Base-by-base conservation (phyloP, 2,888 invertebrate species). In the Lasius platythorax region DNA sequence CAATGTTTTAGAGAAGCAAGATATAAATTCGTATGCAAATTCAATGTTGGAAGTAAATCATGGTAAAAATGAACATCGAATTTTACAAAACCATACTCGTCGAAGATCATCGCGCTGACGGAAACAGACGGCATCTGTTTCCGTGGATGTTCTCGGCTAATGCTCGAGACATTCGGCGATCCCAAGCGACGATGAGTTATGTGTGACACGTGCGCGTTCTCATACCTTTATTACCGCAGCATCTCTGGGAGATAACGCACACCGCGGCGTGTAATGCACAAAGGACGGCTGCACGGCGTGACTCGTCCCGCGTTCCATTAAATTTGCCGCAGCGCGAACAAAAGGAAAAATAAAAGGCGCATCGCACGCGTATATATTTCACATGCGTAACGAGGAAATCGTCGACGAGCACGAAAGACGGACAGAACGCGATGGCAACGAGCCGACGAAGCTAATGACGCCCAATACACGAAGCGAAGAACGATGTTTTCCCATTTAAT, bases 131-230 rank as follows among this genome's bases (percentile, higher is more conserved):
- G 43, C 37, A 28, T 58, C 63, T 56, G 33, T 72, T 83, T 83
- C 50, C 63, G 74, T 61, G 74, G 82, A 83, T 67, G 61, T 33
- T 37, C 37, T 37, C 82, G 85, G 84, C 88, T 91, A 91, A 93
- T 90, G 91, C 82, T 87, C 85, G 85, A 88, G 91, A 89, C 87
- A 90, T 90, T 92, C 87, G 91, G 82, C 85, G 88, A 90, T 89
- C 87, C 90, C 90, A 83, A 81, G 86, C 89, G 82, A 75, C 87
- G 87, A 92, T 94, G 94, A 94, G 91, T 94, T 94, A 94, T 94
- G 92, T 64, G 83, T 64, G 91, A 90, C 94, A 94, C 94, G 93
- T 94, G 94, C 92, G 90, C 85, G 92, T 94, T 94, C 94, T 92
- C 94, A 94, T 94, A 93, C 93, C 93, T 93, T 93, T 93, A 93